Base-by-base conservation (phyloP, 1,140 invertebrate species). In the Amphibalanus amphitrite region DNA sequence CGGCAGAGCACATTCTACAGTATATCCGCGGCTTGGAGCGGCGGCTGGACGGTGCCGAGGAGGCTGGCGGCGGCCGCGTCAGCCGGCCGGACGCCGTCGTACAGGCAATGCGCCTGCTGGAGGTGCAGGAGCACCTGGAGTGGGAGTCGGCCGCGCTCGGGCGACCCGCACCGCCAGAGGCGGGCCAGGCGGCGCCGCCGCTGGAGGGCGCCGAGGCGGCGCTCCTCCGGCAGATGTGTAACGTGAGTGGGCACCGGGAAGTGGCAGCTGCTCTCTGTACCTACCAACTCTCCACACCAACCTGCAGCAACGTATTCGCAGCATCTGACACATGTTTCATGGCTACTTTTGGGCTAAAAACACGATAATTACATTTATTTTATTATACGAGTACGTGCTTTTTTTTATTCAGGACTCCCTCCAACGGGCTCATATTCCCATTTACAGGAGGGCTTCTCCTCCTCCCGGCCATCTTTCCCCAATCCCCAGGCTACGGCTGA, bases 161-260 rank as follows among this genome's bases (percentile, higher is more conserved):
- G 76, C 74, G 30, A 69, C 76, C 17, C 74, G n/a, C n/a, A n/a
- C 74, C 73, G 74, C 77, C 17, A 71, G 77, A 72, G 70, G 76
- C 76, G 70, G 75, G 72, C 70, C 75, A 71, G 68, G 77, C 76
- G 71, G 75, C 75, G 72, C 78, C 75, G 71, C 77, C n/a, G 82
- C 82, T 95, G 79, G 92, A 92, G 77, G 90, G 94, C 75, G 89
- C 90, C 13, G 93, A 96, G 79, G 94, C 94, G 79, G 93, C 93
- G 20, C 84, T 97, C 70, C 90, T 97, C 29, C 85, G 92, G 75
- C 93, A 96, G 82, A 96, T 97, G 93, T 97, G 93, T 82, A 96
- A 96, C 83, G 93, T 96, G 83, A 84, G 86, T 82, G 23, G 33
- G 29, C 25, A n/a, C 28, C 67, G 3, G 28, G 1, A 68, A 29